Conservation (phyloP, 2,888 invertebrate species). For the Panzeria rudis region DNA sequence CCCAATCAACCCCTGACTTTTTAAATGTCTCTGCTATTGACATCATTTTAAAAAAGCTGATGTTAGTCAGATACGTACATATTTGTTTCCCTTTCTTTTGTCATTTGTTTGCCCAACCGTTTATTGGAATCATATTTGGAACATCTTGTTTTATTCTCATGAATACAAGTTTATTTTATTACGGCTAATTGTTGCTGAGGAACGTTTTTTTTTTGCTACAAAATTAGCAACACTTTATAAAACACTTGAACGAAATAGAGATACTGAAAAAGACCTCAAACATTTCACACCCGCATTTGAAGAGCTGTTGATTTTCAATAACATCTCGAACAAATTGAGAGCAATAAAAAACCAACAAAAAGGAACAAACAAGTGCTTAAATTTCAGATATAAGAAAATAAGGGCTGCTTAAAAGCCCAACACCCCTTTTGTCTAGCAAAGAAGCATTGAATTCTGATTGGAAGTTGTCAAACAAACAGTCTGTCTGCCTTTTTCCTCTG, state of each 20-base stretch:
- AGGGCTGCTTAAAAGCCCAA: constrained; percentile 10
- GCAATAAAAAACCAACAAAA: constrained; percentile 51
- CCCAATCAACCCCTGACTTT: too few species aligned
- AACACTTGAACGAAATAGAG: constrained; percentile 49
- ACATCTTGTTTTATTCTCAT: constrained; percentile 38
- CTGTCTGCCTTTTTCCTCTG: neutral
- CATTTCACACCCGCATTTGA: constrained; percentile 73
- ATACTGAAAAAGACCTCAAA: constrained; percentile 29
- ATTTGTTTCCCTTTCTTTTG: too few species aligned
- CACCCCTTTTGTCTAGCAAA: constrained; percentile 25
- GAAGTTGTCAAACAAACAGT: constrained; percentile 51
- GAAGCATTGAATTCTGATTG: constrained; percentile 64
- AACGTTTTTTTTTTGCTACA: constrained; percentile 28
- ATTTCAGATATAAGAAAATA: neutral
- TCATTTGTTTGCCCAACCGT: neutral
- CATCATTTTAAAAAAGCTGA: too few species aligned
- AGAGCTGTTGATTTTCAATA: constrained; percentile 54
- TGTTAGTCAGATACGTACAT: too few species aligned
- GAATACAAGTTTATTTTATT: constrained; percentile 17
- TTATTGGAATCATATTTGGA: neutral
- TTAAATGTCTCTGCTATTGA: too few species aligned
- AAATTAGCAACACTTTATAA: constrained; percentile 66
- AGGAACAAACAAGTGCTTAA: constrained; percentile 61
- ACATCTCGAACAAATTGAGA: constrained; percentile 74
- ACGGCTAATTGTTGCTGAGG: constrained; percentile 48